A percentile compares a stretch with the other conserved stretches of the same genome.
phyloP scores from a whole-genome alignment of 2,113 vertebrate genomes.

The Megaceryle torquata region DNA sequence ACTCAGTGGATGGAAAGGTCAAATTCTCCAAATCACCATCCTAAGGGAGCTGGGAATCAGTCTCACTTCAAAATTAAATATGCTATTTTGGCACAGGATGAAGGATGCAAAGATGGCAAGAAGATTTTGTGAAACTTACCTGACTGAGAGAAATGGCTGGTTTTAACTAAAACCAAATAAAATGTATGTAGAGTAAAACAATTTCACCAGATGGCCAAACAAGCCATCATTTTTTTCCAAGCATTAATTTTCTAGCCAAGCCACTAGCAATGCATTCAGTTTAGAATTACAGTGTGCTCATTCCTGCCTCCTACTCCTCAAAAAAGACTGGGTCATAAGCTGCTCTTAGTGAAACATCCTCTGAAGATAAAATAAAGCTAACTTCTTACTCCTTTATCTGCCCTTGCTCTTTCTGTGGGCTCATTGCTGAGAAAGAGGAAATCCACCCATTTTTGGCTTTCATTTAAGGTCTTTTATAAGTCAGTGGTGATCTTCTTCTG shows the following conservation, averaged over 20 bases:
- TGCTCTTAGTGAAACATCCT: background rate
- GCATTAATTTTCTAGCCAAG: background rate
- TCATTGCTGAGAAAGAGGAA: background rate
- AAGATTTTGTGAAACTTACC: background rate
- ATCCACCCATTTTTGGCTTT: background rate
- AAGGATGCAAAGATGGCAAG: background rate
- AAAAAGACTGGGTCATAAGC: background rate
- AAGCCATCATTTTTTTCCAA: background rate
- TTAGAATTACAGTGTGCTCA: background rate
- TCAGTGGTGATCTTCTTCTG: background rate
- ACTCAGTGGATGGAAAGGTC: conserved; percentile 13
- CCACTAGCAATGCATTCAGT: background rate
- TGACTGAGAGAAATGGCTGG: background rate
- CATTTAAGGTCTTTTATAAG: background rate
- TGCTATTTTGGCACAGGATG: background rate
- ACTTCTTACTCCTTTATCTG: background rate
- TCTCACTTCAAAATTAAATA: background rate
- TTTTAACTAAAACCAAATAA: background rate
- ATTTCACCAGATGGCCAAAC: background rate
- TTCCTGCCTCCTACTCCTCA: background rate
- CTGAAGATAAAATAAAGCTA: background rate
- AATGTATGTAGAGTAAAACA: background rate
- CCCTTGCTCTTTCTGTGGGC: background rate
- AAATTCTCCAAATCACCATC: background rate
- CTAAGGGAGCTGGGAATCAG: background rate